Evolutionary conservation across 2,888 invertebrate genomes (phyloP), one percentile per base, ranked within the genome.

Genomic region (Rutpela maculata): DNA sequence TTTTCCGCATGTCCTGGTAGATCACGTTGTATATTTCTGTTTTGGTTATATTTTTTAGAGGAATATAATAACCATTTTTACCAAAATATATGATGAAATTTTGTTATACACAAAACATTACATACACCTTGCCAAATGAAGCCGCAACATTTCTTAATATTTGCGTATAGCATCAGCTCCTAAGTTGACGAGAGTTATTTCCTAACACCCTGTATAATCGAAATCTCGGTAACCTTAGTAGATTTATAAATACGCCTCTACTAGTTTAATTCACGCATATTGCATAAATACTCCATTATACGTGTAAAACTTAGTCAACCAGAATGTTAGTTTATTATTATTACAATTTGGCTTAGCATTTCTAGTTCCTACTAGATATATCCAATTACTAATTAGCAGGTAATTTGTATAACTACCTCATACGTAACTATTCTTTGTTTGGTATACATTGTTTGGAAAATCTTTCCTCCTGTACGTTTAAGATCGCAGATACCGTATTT

Each of bases 361-460:
- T 63, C 63, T 63, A 63, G 63, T 31, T 63, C 6, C 10, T n/a
- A 63, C 63, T 63, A n/a, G 63, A 63, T 63, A 31, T 35, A 31
- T 31, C 63, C 11, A 35, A 63, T 35, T 35, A 31, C 31, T 17
- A 31, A 26, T 63, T 63, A 35, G 5, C 31, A 35, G 17, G 22
- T 35, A 26, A 15, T 31, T 17, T 9, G 15, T 35, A 35, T 10
- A 63, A 63, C 35, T 31, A 63, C 35, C 15, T 31, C 0, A 17
- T 26, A 63, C 26, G 9, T 35, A 35, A 3, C 0, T 10, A 10
- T 63, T n/a, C 3, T 19, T 18, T 57, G 15, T 57, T 57, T 57
- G 57, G 19, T 18, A 18, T 2, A 19, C 18, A 57, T 57, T 57
- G 12, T n/a, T 11, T 57, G 10, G 18, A 17, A 18, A 11, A 15